These are phyloP conservation scores for Melanostigma gelatinosum DNA, from an alignment of 2,113 vertebrate species.

Conservation along the genomic window DNA sequence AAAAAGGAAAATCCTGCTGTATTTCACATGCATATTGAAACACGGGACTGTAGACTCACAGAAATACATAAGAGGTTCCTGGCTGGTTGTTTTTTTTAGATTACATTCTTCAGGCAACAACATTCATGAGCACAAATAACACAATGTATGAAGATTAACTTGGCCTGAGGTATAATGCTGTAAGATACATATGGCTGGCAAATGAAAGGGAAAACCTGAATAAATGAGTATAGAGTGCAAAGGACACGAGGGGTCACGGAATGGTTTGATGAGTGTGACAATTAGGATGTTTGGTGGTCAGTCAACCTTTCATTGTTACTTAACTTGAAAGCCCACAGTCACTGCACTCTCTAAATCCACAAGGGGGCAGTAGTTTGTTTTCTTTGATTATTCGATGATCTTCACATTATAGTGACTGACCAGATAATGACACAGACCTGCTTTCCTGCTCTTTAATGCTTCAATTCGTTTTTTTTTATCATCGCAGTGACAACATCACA, in stretches of 20 bases:
- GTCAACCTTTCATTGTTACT: background rate
- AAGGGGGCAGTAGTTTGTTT: conserved; percentile 69
- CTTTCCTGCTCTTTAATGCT: conserved; percentile 8
- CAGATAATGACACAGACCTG: conserved; percentile 17
- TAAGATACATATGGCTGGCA: background rate
- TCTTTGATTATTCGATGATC: conserved; percentile 6
- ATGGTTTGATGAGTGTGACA: background rate
- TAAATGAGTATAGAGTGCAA: background rate
- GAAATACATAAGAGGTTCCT: background rate
- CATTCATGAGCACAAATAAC: background rate
- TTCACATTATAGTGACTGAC: conserved; percentile 14
- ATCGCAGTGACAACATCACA: conserved; percentile 31
- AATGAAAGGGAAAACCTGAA: background rate
- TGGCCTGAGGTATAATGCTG: background rate
- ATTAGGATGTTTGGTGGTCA: background rate
- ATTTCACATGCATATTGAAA: conserved; percentile 3
- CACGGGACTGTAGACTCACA: background rate
- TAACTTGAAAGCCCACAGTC: background rate
- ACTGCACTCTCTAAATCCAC: conserved; percentile 33
- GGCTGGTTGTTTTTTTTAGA: background rate
- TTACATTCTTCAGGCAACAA: background rate
- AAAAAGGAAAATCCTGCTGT: conserved; percentile 23
- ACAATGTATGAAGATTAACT: background rate
- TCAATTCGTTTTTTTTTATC: conserved; percentile 15
- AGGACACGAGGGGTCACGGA: background rate